Evolutionary conservation across 2,888 invertebrate genomes (phyloP).

Genomic region (Maniola hyperantus): DNA sequence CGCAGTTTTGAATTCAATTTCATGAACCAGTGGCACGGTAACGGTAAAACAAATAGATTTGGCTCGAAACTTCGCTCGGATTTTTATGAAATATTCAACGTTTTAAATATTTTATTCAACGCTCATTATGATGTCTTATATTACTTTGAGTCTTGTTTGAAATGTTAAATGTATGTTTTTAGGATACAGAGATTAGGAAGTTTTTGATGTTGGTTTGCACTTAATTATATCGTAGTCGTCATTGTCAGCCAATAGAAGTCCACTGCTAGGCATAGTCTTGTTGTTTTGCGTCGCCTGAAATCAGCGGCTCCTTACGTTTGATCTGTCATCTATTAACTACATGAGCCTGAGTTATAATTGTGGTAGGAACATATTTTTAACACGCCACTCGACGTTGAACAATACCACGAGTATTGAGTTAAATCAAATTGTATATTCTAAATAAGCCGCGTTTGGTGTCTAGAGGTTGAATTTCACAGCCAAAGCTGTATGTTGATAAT

Average conservation of each 20-base stretch:
- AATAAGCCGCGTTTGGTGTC: no score
- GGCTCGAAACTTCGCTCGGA: conserved; percentile 25
- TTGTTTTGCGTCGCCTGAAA: no score
- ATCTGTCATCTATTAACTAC: no score
- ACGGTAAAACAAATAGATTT: conserved; percentile 39
- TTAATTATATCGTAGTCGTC: background rate
- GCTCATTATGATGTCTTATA: conserved; percentile 24
- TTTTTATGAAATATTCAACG: conserved; percentile 31
- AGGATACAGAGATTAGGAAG: background rate
- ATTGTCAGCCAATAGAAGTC: no score
- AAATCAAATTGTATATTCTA: no score
- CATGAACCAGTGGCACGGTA: conserved; percentile 39
- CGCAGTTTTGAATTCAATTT: conserved; percentile 41
- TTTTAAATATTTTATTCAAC: conserved; percentile 27
- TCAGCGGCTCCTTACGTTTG: no score
- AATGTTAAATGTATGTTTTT: conserved; percentile 9
- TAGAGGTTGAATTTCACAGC: no score
- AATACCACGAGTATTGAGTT: no score
- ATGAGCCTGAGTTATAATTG: no score
- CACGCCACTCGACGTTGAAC: no score
- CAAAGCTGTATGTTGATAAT: no score
- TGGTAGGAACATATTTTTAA: background rate
- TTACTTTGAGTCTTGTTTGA: conserved; percentile 12
- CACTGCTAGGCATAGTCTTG: no score
- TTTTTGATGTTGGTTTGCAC: background rate